phyloP scores from a whole-genome alignment of 2,888 invertebrate species.

The Cheilosia variabilis region DNA sequence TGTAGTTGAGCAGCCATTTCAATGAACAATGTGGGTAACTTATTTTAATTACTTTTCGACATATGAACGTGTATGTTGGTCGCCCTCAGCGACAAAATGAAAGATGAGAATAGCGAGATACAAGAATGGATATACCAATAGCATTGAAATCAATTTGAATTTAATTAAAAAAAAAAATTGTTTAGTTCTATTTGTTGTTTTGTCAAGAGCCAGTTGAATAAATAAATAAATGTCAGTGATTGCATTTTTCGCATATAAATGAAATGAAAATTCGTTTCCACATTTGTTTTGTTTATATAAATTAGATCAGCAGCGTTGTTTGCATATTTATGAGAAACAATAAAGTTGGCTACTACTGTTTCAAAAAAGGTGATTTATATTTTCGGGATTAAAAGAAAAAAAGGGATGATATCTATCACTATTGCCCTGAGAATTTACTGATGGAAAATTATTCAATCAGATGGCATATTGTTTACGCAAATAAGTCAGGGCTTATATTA shows the following conservation, averaged over 20 bases:
- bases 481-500: too few species aligned
- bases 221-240: constrained; percentile 31
- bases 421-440: too few species aligned
- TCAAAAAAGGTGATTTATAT: too few species aligned
- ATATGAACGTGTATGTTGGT: constrained; percentile 10
- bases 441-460: too few species aligned
- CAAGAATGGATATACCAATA: constrained; percentile 46
- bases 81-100: constrained; percentile 25
- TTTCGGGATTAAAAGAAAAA: too few species aligned
- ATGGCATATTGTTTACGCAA: too few species aligned
- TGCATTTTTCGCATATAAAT: neutral
- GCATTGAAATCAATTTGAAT: constrained; percentile 63
- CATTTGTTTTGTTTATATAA: constrained; percentile 2
- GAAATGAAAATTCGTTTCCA: constrained; percentile 2
- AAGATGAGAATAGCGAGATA: constrained; percentile 62
- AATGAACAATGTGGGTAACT: constrained; percentile 57
- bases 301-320: neutral
- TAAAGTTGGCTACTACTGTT: neutral
- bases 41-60: constrained; percentile 67
- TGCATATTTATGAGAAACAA: constrained; percentile 2
- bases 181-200: neutral
- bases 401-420: too few species aligned
- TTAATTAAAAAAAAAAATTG: constrained; percentile 60
- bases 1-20: constrained; percentile 8
- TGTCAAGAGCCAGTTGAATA: neutral